Base-by-base conservation (phyloP, 2,797 vertebrate genomes). In the Ptychobarbus kaznakovi region DNA sequence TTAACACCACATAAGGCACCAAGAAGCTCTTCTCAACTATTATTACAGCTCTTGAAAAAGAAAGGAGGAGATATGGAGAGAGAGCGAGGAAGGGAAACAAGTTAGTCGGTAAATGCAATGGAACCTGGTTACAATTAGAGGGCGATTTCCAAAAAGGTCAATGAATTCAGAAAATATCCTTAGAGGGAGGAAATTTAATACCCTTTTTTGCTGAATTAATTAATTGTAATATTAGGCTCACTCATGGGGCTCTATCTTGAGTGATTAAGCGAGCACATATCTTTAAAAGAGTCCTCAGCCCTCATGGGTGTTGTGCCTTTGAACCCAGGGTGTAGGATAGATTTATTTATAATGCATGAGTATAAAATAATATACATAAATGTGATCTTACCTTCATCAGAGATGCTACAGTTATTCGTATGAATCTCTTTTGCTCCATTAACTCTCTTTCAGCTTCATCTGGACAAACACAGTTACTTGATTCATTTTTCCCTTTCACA, bases 141-240 rank as follows among this genome's bases (percentile, higher is more conserved):
- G 96, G 96, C 96, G 95, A 97, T 98, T 99, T 98, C 96, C 95
- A 96, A 96, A 98, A 98, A 99, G 97, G 97, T 99, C 97, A 99
- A 98, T 97, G 97, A 97, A 98, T 98, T 98, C 97, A 96, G 96
- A 97, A 97, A 96, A 97, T 97, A 97, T 97, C 97, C 97, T 97
- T 96, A 97, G 96, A 97, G 97, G 96, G 95, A 96, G 96, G 96
- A 96, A 97, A 97, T 98, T 97, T 98, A 98, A 98, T 98, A 97
- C 97, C 96, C 92, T 93, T 91, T 95, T 97, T 98, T 97, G 96
- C 97, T 95, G 97, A 97, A 99, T 98, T 97, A 98, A 99, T 99
- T 99, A 97, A 99, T 99, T 99, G 97, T 98, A 99, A 98, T 97
- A 98, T 99, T 97, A 97, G 97, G 97, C 96, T 95, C 93, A 96